These are phyloP conservation scores for Odocoileus hemionus DNA, from an alignment of 2,113 vertebrate species.

Conservation along the genomic window DNA sequence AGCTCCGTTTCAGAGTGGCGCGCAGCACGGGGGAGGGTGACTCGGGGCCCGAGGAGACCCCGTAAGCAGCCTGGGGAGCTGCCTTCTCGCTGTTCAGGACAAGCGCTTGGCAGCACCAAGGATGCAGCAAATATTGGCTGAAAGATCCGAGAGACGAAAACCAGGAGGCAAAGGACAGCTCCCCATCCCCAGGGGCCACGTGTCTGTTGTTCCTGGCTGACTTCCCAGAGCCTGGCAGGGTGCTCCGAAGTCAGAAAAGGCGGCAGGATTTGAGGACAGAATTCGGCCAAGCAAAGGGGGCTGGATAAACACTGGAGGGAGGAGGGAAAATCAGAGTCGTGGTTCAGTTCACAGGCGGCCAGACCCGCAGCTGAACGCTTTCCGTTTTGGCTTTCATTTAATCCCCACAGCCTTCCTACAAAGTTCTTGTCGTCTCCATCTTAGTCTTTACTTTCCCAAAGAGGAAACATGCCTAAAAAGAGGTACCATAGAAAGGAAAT, in stretches of 20 bases:
- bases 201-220: background rate
- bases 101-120: background rate
- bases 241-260: too few relatives aligned
- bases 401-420: background rate
- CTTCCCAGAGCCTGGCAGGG: background rate
- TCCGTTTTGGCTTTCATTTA: background rate
- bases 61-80: background rate
- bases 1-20: background rate
- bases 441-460: background rate
- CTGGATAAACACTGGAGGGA: background rate
- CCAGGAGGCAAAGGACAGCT: background rate
- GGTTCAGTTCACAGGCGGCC: background rate
- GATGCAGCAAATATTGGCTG: background rate
- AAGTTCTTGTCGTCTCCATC: background rate
- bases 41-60: rapidly evolving
- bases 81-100: background rate
- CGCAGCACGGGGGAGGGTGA: rapidly evolving
- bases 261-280: background rate
- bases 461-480: background rate
- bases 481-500: background rate
- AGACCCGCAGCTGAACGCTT: background rate
- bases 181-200: background rate
- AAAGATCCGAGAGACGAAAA: background rate
- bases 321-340: background rate
- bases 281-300: too few relatives aligned